Conservation (phyloP, 2,888 invertebrate genomes). For the Orgyia antiqua region DNA sequence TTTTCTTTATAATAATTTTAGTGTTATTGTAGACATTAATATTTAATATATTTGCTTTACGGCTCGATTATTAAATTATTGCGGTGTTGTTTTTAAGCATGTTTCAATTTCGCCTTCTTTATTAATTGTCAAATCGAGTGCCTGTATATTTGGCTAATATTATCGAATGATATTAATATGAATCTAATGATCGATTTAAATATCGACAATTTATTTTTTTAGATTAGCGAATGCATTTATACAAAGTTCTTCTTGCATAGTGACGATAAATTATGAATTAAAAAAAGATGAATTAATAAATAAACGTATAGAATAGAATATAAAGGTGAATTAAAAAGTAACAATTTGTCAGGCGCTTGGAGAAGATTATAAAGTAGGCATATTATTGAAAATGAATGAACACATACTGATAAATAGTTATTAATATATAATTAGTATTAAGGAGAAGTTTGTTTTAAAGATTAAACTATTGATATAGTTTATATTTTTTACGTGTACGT, state of each 20-base stretch:
- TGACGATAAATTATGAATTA: conserved; percentile 58
- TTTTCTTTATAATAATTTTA: conserved; percentile 76
- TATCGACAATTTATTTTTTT: conserved; percentile 52
- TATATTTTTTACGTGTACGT: conserved; percentile 79
- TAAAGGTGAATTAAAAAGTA: conserved; percentile 34
- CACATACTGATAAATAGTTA: conserved; percentile 75
- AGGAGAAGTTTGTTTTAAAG: conserved; percentile 76
- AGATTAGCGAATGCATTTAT: conserved; percentile 33
- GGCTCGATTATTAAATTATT: conserved; percentile 66
- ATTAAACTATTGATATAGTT: conserved; percentile 79
- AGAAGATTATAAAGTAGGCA: conserved; percentile 76
- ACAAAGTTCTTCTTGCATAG: conserved; percentile 47
- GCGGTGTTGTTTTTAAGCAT: conserved; percentile 64
- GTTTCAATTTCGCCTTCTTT: conserved; percentile 62
- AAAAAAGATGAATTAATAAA: conserved; percentile 45
- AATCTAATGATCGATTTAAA: conserved; percentile 44
- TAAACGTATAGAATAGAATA: conserved; percentile 59
- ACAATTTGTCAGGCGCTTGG: conserved; percentile 69
- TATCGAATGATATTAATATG: conserved; percentile 43
- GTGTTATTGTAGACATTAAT: conserved; percentile 72
- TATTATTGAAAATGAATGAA: conserved; percentile 73
- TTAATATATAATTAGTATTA: conserved; percentile 75
- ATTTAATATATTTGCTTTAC: conserved; percentile 76
- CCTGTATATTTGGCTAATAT: conserved; percentile 53
- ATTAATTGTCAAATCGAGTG: conserved; percentile 57